A percentile compares a stretch with the other conserved stretches of the same genome.
Evolutionary conservation across 2,113 vertebrate species (phyloP).

Genomic region (Pavo muticus): DNA sequence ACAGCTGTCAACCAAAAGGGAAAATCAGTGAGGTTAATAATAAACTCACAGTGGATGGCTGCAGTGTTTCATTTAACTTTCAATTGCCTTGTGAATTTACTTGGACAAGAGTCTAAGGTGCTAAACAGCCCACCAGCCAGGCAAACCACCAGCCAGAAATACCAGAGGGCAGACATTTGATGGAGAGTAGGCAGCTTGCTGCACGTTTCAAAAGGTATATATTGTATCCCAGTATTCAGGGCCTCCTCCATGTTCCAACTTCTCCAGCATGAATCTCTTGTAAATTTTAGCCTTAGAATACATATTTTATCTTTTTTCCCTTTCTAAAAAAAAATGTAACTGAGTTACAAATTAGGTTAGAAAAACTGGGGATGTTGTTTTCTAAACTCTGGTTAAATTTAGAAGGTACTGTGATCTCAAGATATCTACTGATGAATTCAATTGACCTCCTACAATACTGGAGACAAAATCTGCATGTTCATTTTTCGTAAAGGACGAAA

Average conservation of each 20-base stretch:
- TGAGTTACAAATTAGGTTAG: background rate
- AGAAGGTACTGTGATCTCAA: background rate
- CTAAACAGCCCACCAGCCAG: background rate
- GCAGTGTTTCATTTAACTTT: background rate
- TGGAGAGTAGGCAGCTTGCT: background rate
- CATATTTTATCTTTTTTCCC: background rate
- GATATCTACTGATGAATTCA: background rate
- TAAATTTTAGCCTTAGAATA: background rate
- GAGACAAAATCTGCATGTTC: background rate
- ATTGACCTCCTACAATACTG: background rate
- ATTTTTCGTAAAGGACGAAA: background rate
- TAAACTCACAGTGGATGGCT: background rate
- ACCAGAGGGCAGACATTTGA: background rate
- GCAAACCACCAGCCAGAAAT: background rate
- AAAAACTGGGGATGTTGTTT: background rate
- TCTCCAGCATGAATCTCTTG: background rate
- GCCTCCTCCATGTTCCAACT: background rate
- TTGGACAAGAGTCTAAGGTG: background rate
- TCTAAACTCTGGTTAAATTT: background rate
- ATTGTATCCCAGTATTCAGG: background rate
- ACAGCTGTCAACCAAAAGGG: background rate
- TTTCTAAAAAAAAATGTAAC: background rate
- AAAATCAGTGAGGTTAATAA: background rate
- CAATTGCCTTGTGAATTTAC: background rate
- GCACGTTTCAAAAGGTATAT: background rate